These are phyloP conservation scores for Lutjanus erythropterus DNA, from an alignment of 2,113 vertebrate genomes.

Conservation along the genomic window DNA sequence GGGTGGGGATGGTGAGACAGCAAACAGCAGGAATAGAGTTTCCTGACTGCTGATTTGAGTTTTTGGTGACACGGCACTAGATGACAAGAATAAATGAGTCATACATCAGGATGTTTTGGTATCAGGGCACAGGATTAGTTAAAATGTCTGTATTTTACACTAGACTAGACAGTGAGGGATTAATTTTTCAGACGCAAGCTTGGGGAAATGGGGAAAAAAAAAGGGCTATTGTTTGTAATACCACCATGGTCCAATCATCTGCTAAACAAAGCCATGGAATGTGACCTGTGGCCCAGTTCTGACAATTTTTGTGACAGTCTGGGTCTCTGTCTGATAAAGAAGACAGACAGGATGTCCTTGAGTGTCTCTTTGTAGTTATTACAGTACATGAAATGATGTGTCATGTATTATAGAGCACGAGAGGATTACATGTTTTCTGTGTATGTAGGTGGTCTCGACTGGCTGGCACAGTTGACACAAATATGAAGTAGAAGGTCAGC, in stretches of 20 bases:
- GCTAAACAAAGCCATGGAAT: conserved; percentile 9
- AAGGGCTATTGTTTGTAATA: conserved; percentile 17
- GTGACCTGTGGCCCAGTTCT: conserved; percentile 46
- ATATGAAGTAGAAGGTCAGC: conserved; percentile 47
- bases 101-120: background rate
- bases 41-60: background rate
- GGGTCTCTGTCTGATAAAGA: conserved; percentile 41
- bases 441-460: conserved; percentile 12
- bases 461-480: conserved; percentile 27
- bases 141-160: conserved; percentile 6
- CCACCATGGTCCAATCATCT: background rate
- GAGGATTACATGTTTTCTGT: conserved; percentile 58
- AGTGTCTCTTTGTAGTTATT: conserved; percentile 22
- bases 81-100: background rate
- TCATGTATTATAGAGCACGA: conserved; percentile 33
- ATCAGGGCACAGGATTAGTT: conserved; percentile 6
- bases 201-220: background rate
- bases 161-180: conserved; percentile 34
- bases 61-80: background rate
- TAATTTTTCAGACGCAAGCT: background rate
- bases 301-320: conserved; percentile 24
- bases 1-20: background rate
- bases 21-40: background rate
- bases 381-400: conserved; percentile 41
- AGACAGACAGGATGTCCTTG: conserved; percentile 26